Evolutionary conservation across 2,113 vertebrate species (phyloP), one percentile per base, ranked within the genome.

Genomic region (Vimba vimba): DNA sequence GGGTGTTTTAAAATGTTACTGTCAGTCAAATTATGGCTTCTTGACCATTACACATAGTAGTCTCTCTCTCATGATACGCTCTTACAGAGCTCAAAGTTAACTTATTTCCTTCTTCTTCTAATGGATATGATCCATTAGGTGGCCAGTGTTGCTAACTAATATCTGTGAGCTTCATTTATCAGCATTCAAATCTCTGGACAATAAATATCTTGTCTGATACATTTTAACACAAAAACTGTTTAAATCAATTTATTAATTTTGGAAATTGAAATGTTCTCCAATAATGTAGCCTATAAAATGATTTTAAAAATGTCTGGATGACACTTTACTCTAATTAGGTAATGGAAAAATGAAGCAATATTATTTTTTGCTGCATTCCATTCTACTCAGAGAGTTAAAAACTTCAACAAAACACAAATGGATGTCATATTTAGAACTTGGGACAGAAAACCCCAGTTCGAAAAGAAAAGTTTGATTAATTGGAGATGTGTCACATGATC

Each of bases 11-110:
- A 77, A 78, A 55, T 66, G 19, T 64, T 17, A 55, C 17, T 52
- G 43, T 82, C 79, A 68, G 62, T 50, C 79, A 82, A 82, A 82
- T 50, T 6, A 52, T 30, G 2, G 19, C 62, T 68, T 82, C 62
- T 68, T 68, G 79, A 68, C 43, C 43, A 33, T 8, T 52, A 66
- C 25, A 55, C 50, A 33, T 23, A 33, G 33, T 23, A 30, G 17
- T 45, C 69, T 27, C 6, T 50, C 60, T 68, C 43, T 55, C 6
- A 17, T 75, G 43, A 74, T 47, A 45, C 11, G 1, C 71, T 45
- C 39, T 11, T 74, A 74, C 43, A 47, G 23, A 47, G 71, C 21
- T 74, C 7, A 74, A 45, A 25, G 23, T 74, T 13, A 7, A 25
- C 43, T 45, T 47, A 2, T 47, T 3, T 74, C 2, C 2, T 47